phyloP scores from a whole-genome alignment of 2,797 vertebrate species.

The Sebastes oblongus region DNA sequence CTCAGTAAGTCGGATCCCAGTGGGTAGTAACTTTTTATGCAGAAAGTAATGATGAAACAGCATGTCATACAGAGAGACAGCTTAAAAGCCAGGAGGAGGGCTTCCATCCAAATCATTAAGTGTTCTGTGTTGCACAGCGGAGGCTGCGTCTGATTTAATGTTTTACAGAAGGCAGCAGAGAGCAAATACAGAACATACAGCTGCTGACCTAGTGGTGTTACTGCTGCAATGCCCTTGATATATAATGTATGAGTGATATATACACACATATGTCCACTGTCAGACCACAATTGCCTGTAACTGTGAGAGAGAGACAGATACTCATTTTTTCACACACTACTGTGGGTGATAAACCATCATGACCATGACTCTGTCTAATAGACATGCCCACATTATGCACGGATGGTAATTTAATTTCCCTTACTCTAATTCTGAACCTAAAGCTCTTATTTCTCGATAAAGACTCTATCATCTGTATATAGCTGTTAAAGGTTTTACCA shows the following conservation, averaged over 20 bases:
- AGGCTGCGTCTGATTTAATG: conserved; percentile 46
- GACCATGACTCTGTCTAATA: background rate
- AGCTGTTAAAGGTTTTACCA: background rate
- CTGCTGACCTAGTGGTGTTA: background rate
- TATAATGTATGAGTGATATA: background rate
- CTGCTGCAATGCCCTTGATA: conserved; percentile 1
- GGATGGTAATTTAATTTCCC: background rate
- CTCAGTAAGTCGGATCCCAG: conserved; percentile 24
- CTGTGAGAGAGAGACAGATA: background rate
- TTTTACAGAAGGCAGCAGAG: background rate
- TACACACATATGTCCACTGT: background rate
- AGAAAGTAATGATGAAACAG: conserved; percentile 63
- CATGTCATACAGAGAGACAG: conserved; percentile 39
- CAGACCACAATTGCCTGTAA: background rate
- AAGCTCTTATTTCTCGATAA: background rate
- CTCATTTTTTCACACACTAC: background rate
- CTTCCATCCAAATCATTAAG: conserved; percentile 49
- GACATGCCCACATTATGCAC: background rate
- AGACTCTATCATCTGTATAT: background rate
- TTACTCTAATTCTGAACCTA: background rate
- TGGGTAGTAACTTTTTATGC: conserved; percentile 29
- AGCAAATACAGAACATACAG: background rate
- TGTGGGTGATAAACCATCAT: background rate
- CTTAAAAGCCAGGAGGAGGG: conserved; percentile 53
- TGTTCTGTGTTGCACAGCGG: conserved; percentile 27